Evolutionary conservation across 2,888 invertebrate genomes (phyloP).

Genomic region (Anaspis maculata): DNA sequence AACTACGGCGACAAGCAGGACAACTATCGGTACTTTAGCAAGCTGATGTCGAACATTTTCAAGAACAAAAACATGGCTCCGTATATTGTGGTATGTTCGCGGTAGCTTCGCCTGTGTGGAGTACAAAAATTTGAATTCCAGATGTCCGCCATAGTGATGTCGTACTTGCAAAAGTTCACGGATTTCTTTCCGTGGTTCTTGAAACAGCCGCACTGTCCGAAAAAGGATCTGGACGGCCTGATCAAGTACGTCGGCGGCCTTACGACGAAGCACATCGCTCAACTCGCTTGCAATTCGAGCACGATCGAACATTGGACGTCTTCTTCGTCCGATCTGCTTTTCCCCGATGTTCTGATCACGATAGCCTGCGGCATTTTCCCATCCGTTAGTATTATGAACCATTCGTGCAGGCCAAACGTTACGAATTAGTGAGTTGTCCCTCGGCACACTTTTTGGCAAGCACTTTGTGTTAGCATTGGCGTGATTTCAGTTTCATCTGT

Average conservation of each 20-base stretch:
- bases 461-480: neutral
- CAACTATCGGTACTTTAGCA: constrained; percentile 59
- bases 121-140: constrained; percentile 31
- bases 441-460: too few relatives aligned
- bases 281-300: constrained; percentile 50
- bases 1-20: constrained; percentile 37
- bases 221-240: constrained; percentile 35
- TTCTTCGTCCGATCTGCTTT: constrained; percentile 26
- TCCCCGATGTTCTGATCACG: constrained; percentile 29
- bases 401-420: constrained; percentile 81
- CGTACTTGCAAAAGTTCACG: constrained; percentile 58
- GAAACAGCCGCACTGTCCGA: constrained; percentile 32
- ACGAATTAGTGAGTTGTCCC: constrained; percentile 54
- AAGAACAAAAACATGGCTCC: constrained; percentile 57
- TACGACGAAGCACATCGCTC: constrained; percentile 68
- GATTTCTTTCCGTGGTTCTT: constrained; percentile 51
- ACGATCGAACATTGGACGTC: constrained; percentile 35
- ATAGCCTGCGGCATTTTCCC: constrained; percentile 77
- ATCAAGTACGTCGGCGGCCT: constrained; percentile 50
- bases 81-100: constrained; percentile 61
- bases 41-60: constrained; percentile 64
- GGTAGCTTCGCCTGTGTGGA: constrained; percentile 1
- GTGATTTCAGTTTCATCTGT: constrained; percentile 59
- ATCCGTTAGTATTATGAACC: constrained; percentile 84
- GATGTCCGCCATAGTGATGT: constrained; percentile 59